Base-by-base conservation (phyloP, 2,113 vertebrate genomes). In the Seriola rivoliana region DNA sequence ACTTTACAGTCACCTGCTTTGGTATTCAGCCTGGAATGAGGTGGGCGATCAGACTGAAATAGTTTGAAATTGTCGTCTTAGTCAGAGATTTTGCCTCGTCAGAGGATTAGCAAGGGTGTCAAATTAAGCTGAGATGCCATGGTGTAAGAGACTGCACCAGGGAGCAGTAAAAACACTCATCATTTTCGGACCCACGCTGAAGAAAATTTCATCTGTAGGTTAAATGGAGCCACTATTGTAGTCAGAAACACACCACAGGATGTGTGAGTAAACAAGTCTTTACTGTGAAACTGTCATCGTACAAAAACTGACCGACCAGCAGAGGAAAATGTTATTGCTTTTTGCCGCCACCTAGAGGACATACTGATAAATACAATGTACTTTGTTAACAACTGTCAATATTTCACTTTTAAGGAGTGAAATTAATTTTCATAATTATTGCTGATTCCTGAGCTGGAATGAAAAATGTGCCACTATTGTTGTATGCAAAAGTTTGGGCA, bases 271-370 rank as follows among this genome's bases (percentile, higher is more conserved):
- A 57, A 21, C 2, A 0, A 11, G 34, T 42, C 23, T 23, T 4
- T 42, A 55, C 2, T 12, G 21, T 46, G 9, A 44, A 21, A 38
- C 23, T 48, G 4, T 66, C 23, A 42, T 7, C 46, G 25, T 55
- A 23, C 44, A 46, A 6, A 48, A 46, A 57, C 7, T 25, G 29
- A 59, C 36, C 29, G 1, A 16, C 52, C 11, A 42, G 17, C 29
- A 25, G 29, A 40, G 16, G 29, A 29, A 17, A 29, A 25, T 44
- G 21, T 2, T 32, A 0, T 44, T 32, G 36, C 0, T 14, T 42
- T 55, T 6, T 66, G 68, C 34, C 7, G 64, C 87, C 80, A 69
- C 50, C 76, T 74, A 67, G 75, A 48, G 80, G 66, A 55, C 1
- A 1, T 32, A 71, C 42, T 73, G 13, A 50, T 55, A 14, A 78